A percentile compares a stretch with the other conserved stretches of the same genome.
These are phyloP conservation scores for Corynorhinus townsendii DNA, from an alignment of 2,113 vertebrate species.

Conservation along the genomic window DNA sequence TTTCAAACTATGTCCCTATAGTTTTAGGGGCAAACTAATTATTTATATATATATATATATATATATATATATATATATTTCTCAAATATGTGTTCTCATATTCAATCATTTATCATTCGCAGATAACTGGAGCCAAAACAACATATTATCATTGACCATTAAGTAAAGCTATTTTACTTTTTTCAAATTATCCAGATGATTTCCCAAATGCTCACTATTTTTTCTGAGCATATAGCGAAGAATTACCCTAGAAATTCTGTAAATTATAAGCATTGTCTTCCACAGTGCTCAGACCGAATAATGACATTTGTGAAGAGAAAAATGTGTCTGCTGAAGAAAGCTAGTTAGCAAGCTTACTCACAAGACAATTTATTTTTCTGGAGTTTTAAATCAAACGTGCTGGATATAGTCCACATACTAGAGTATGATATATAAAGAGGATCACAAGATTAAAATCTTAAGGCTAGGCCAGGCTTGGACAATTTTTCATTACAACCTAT, in stretches of 20 bases:
- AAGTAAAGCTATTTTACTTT: background rate
- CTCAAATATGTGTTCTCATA: background rate
- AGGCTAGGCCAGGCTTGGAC: background rate
- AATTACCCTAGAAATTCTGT: background rate
- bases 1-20: background rate
- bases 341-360: background rate
- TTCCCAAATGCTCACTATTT: background rate
- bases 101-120: background rate
- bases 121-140: background rate
- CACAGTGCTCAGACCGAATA: background rate
- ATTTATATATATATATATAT: background rate
- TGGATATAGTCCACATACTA: background rate
- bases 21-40: background rate
- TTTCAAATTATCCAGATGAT: background rate
- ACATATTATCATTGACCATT: background rate
- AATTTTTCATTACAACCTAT: conserved; percentile 21
- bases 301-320: background rate
- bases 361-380: conserved; percentile 52
- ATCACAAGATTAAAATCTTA: conserved; percentile 36
- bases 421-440: background rate
- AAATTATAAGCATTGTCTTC: conserved; percentile 26
- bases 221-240: background rate
- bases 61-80: background rate
- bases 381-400: conserved; percentile 8
- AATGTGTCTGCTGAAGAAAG: background rate